Conservation (phyloP, 2,888 invertebrate genomes). For the Tridacna gigas region DNA sequence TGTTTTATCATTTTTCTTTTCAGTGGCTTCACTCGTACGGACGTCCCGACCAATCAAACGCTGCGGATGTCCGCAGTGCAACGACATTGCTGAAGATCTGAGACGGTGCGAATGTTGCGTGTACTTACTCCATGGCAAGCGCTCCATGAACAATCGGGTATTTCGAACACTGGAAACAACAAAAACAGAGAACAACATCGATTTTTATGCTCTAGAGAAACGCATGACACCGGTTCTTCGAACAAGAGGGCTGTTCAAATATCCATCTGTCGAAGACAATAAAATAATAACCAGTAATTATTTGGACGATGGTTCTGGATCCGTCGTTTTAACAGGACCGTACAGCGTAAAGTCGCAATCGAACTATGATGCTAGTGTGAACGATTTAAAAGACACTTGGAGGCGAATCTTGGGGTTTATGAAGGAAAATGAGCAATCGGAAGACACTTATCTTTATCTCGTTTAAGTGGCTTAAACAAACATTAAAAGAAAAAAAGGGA, state of each 20-base stretch:
- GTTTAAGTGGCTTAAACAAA: neutral
- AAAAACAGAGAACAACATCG: neutral
- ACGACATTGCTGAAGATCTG: conserved; percentile 2
- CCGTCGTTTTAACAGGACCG: neutral
- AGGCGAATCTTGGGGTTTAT: neutral
- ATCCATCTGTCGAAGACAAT: neutral
- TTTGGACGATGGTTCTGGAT: neutral
- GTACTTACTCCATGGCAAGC: conserved; percentile 50
- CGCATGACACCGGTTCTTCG: neutral
- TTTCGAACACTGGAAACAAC: conserved; percentile 2
- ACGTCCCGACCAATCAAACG: neutral
- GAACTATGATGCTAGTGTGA: neutral
- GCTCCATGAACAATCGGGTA: conserved; percentile 16
- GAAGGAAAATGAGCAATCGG: neutral
- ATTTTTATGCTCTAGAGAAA: neutral
- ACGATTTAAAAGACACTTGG: neutral
- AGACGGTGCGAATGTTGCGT: conserved; percentile 46
- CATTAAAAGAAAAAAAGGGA: too few species aligned
- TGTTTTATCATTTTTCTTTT: conserved; percentile 4
- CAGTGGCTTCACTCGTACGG: neutral
- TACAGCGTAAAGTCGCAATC: neutral
- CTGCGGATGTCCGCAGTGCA: conserved; percentile 33
- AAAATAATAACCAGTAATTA: neutral
- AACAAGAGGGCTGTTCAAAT: neutral
- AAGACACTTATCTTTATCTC: neutral